These are phyloP conservation scores for Drosophila sucinea DNA, from an alignment of 1,140 invertebrate genomes.

Conservation along the genomic window DNA sequence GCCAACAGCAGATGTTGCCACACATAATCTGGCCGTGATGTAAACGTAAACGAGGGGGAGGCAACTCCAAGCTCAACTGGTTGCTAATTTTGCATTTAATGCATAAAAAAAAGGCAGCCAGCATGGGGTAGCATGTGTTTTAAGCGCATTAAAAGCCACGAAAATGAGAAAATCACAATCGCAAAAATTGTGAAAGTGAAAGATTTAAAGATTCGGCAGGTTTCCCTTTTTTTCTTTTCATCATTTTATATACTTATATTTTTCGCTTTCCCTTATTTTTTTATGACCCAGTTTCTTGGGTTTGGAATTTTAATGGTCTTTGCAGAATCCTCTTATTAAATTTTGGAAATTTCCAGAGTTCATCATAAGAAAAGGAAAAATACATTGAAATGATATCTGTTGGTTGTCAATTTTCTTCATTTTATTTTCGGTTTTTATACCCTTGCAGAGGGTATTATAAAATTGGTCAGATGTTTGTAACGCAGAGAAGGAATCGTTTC, in stretches of 20 bases:
- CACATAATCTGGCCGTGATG: conserved; percentile 56
- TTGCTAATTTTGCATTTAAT: conserved; percentile 52
- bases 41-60: conserved; percentile 22
- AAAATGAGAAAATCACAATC: conserved; percentile 22
- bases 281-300: conserved; percentile 14
- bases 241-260: no score
- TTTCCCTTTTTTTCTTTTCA: neutral
- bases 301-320: conserved; percentile 1
- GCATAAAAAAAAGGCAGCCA: conserved; percentile 36
- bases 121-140: conserved; percentile 39
- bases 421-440: no score
- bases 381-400: neutral
- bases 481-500: no score
- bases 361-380: neutral
- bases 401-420: no score
- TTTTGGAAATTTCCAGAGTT: conserved; percentile 17
- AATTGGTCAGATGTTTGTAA: no score
- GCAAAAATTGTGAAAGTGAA: neutral
- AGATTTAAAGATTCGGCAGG: neutral
- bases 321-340: conserved; percentile 27
- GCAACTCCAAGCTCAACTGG: conserved; percentile 28
- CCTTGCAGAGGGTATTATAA: no score
- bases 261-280: neutral
- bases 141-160: conserved; percentile 28
- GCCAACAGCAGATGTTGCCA: conserved; percentile 61